Evolutionary conservation across 2,113 vertebrate genomes (phyloP), one percentile per base, ranked within the genome.

Genomic region (Amazona guildingii): DNA sequence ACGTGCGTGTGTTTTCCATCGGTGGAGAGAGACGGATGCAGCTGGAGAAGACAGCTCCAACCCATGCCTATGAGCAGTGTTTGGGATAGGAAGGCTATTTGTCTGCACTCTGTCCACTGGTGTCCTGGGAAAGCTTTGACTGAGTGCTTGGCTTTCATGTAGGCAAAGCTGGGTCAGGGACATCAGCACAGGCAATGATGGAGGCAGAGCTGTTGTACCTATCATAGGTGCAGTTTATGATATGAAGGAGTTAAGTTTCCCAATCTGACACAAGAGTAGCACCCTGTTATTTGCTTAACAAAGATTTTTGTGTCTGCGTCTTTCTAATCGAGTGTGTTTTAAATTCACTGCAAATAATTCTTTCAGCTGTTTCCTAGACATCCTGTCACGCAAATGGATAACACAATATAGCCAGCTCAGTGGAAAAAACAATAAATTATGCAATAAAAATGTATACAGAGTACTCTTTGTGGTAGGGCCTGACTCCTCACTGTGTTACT

Each of bases 341-440:
- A 96, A 88, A 95, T 97, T 97, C 97, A 89, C 87, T 97, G 89
- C 96, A 96, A 97, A 97, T 96, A 96, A 97, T 97, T 97, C 89
- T 98, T 95, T 97, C 97, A 96, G 90, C 96, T 97, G 97, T 97
- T 97, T 96, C 94, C 95, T 97, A 97, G 95, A 94, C 97, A 97
- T 96, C 97, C 96, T 96, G 95, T 96, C 95, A 94, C 92, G 81
- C 94, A 97, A 95, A 78, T 97, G 91, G 95, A 92, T 98, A 96
- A 97, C 96, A 97, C 96, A 97, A 94, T 97, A 96, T 96, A 97
- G 94, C 89, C 91, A 97, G 92, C 90, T 97, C 75, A 96, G 86
- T 94, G 96, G 95, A 96, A 96, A 95, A 95, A 91, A 82, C 70
- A 95, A 84, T 96, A 94, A 96, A 97, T 97, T 96, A 93, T 77